Evolutionary conservation across 2,888 invertebrate species (phyloP), one percentile per base, ranked within the genome.

Genomic region (Venusia cambrica): DNA sequence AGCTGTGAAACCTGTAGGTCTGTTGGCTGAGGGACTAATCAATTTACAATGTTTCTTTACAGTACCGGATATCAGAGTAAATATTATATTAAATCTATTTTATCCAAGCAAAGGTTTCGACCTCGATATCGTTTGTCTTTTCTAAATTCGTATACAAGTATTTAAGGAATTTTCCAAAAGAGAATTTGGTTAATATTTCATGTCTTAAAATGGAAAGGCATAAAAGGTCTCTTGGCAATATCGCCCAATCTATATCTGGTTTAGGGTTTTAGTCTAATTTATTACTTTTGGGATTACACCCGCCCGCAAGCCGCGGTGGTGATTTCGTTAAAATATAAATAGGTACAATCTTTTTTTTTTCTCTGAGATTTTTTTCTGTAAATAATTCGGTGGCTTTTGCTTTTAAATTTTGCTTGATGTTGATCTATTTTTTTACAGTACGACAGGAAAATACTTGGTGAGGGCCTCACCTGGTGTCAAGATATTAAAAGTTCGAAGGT

Each of bases 261-360:
- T 10, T 24, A n/a, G 10, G 24, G 33, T 26, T 32, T 45, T 31
- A 26, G 18, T 14, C 25, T 16, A 37, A 35, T 45, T 45, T 46
- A 39, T 34, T 36, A 38, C 38, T 19, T 33, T 24, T 7, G 44
- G 36, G 25, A 28, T 22, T 19, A n/a, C 11, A 6, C 12, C 5
- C 8, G 8, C 2, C 4, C 26, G 9, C 30, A 7, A 11, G 1
- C 4, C 26, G 9, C 30, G 5, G 7, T 4, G 12, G 13, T 22
- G 10, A 22, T 17, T 28, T 28, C n/a, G 14, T 15, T 27, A 34
- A 14, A 26, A 25, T 13, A 33, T 8, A 33, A 10, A 21, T n/a
- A 30, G 16, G 16, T 6, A 22, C n/a, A 22, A 13, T n/a, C 22
- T 2, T 1, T n/a, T 5, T 21, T 11, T 21, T n/a, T 2, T 4